phyloP scores from a whole-genome alignment of 2,888 invertebrate genomes.

The Noctua janthina region DNA sequence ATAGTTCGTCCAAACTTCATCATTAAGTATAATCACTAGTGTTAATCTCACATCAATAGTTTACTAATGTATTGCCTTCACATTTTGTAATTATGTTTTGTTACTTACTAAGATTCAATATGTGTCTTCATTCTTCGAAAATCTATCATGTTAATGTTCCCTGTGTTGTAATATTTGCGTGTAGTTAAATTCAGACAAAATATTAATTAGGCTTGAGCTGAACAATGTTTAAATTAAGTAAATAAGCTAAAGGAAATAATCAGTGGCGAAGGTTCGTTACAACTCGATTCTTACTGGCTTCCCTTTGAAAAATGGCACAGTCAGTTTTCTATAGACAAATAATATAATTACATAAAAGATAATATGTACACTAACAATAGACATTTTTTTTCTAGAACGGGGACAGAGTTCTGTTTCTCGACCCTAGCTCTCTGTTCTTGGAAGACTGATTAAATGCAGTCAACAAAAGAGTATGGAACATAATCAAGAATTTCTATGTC shows the following conservation, averaged over 20 bases:
- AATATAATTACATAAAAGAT: too few species aligned
- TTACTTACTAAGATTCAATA: conserved; percentile 25
- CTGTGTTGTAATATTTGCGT: conserved; percentile 1
- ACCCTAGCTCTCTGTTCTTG: background rate
- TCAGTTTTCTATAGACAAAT: too few species aligned
- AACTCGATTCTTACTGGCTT: too few species aligned
- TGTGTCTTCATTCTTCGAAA: conserved; percentile 23
- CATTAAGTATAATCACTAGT: conserved; percentile 32
- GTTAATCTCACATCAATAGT: conserved; percentile 27
- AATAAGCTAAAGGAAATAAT: background rate
- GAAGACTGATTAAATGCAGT: background rate
- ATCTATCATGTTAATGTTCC: conserved; percentile 23
- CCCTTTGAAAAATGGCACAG: too few species aligned
- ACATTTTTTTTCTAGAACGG: background rate
- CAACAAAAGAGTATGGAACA: background rate
- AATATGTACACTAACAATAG: background rate
- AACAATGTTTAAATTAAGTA: background rate
- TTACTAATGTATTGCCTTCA: conserved; percentile 34
- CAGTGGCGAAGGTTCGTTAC: too few species aligned
- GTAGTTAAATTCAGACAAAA: background rate
- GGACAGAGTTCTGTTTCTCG: too few species aligned
- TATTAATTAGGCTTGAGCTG: background rate
- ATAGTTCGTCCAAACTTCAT: conserved; percentile 35
- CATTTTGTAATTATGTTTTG: conserved; percentile 49
- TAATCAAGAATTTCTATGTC: too few species aligned